Percentiles rank a stretch among this genome's conserved stretches.
Conservation (phyloP, 2,888 invertebrate genomes). For the Meiosimyza platycephala region DNA sequence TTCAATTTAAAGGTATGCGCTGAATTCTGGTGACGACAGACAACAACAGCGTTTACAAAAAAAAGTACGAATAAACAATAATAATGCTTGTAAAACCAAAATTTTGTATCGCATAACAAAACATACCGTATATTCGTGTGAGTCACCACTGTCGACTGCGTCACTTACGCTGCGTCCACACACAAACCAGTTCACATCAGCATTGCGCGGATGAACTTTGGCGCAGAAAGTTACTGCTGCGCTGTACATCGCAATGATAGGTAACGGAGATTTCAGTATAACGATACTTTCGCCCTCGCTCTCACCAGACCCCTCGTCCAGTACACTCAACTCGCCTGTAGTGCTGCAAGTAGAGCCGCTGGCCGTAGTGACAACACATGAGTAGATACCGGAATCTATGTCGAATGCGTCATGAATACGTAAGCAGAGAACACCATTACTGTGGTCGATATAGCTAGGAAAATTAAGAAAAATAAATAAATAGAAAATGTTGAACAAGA, state of each 20-base stretch:
- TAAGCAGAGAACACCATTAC: constrained; percentile 71
- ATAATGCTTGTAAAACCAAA: constrained; percentile 4
- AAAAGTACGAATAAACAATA: not conserved
- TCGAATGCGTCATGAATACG: constrained; percentile 72
- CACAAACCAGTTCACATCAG: constrained; percentile 69
- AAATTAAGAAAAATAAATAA: constrained; percentile 41
- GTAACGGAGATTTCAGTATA: constrained; percentile 70
- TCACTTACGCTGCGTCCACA: constrained; percentile 46
- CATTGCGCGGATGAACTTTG: constrained; percentile 67
- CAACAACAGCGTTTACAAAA: not conserved
- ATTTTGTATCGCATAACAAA: not conserved
- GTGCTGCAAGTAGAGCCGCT: constrained; percentile 72
- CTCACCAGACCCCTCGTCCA: constrained; percentile 48
- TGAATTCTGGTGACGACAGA: not conserved
- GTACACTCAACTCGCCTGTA: constrained; percentile 59
- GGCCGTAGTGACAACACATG: constrained; percentile 74
- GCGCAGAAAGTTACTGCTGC: constrained; percentile 71
- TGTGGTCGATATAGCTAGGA: constrained; percentile 69
- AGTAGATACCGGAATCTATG: constrained; percentile 76
- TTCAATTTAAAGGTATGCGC: not conserved
- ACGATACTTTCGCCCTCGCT: constrained; percentile 65
- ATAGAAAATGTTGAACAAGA: not conserved
- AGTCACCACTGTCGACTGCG: constrained; percentile 51
- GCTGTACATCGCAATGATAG: constrained; percentile 69
- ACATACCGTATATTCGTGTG: constrained; percentile 65